Evolutionary conservation across 2,113 vertebrate species (phyloP).

Genomic region (Nettapus auritus): DNA sequence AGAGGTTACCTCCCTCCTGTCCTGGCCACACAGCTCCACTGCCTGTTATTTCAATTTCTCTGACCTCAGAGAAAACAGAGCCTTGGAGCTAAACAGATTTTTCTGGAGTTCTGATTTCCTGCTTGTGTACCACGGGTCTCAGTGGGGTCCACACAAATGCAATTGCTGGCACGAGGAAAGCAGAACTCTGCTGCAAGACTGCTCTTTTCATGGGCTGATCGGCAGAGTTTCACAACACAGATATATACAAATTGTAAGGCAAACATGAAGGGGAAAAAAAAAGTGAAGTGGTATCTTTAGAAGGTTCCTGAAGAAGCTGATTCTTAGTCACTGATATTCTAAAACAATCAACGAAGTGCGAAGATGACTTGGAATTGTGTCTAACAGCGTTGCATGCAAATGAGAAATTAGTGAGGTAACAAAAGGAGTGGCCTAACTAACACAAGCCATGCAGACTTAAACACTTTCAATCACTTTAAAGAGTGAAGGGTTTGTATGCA

Average conservation of each 20-base stretch:
- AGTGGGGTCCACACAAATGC: not conserved
- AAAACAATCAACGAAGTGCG: not conserved
- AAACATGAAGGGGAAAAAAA: not conserved
- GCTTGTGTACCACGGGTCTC: fast-evolving
- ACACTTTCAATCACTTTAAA: not conserved
- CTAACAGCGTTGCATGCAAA: not conserved
- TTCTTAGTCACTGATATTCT: not conserved
- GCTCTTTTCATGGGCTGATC: not conserved
- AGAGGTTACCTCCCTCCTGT: not conserved
- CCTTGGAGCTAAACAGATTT: not conserved
- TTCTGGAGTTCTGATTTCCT: not conserved
- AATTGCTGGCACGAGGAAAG: not conserved
- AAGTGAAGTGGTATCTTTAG: not conserved
- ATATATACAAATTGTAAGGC: not conserved
- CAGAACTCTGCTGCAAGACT: not conserved
- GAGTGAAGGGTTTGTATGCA: not conserved
- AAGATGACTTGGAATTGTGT: not conserved
- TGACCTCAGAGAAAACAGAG: not conserved
- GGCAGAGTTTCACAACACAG: not conserved
- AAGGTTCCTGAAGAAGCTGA: not conserved
- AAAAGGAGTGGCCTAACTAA: not conserved
- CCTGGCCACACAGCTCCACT: not conserved
- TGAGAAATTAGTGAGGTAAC: not conserved
- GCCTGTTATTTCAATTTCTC: not conserved
- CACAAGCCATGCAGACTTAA: fast-evolving